Evolutionary conservation across 2,797 vertebrate species (phyloP).

Genomic region (Microctenopoma lineatum): DNA sequence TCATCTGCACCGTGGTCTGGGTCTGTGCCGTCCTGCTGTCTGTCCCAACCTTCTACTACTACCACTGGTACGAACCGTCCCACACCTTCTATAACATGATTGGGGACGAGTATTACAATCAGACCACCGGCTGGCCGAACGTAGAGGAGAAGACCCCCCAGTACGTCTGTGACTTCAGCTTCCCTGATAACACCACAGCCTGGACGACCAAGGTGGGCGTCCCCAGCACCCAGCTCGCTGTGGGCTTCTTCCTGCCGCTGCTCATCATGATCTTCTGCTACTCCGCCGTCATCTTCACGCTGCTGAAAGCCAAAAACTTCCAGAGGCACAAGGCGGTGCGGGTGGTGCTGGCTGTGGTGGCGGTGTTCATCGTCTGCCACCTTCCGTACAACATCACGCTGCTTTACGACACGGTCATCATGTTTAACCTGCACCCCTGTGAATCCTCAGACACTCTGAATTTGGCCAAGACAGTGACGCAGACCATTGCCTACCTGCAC

Average conservation of each 20-base stretch:
- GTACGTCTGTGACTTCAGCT: constrained; percentile 83
- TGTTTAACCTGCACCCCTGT: constrained; percentile 70
- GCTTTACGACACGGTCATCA: constrained; percentile 71
- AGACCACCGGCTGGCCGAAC: background rate
- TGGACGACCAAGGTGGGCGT: constrained; percentile 74
- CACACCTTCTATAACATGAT: too few relatives aligned
- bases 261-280: constrained; percentile 90
- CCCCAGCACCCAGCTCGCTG: constrained; percentile 81
- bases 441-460: background rate
- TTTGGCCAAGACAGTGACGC: constrained; percentile 64
- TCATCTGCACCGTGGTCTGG: constrained; percentile 86
- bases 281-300: constrained; percentile 79
- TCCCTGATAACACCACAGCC: constrained; percentile 43
- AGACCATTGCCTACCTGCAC: constrained; percentile 91
- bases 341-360: constrained; percentile 88
- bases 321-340: constrained; percentile 90
- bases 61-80: constrained; percentile 71
- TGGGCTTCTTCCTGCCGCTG: constrained; percentile 90
- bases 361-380: constrained; percentile 89
- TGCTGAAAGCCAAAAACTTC: constrained; percentile 87
- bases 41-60: constrained; percentile 84
- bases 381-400: constrained; percentile 88
- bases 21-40: constrained; percentile 81
- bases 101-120: background rate
- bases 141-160: rapidly evolving